Base-by-base conservation (phyloP, 2,797 vertebrate genomes). In the Petrocephalus schoutedeni region DNA sequence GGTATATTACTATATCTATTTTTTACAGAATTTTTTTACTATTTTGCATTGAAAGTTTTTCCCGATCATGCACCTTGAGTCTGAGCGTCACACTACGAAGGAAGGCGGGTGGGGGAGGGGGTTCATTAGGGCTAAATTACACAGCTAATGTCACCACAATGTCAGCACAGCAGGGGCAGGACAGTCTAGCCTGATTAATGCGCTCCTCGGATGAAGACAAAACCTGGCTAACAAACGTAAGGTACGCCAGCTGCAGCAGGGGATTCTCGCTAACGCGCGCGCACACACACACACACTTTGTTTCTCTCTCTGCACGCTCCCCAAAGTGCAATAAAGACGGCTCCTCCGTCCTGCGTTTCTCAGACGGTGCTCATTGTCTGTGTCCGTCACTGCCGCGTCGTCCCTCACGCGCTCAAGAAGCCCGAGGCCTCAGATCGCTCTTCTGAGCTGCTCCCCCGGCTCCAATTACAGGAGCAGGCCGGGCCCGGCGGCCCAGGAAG, bases 111-210 rank as follows among this genome's bases (percentile, higher is more conserved):
- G 87, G 87, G 58, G 74, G 87, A 61, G 6, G 9, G 82, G n/a
- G 0, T 57, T 80, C 89, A 91, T 91, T 92, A 90, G 85, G 21
- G 59, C 87, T 88, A 87, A 92, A 90, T 92, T 90, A 91, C 88
- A 89, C 74, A 87, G 89, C 88, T 90, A 92, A 91, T 91, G 91
- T 91, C 84, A 1, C 64, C 90, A 82, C 92, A 92, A 92, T 91
- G 93, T 93, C 93, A 94, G 88, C 88, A 59, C 61, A 87, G 87
- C 86, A 88, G 90, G 90, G 91, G 87, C 58, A 91, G 89, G 91
- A 91, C 91, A 87, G 85, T 89, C 90, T 64, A 58, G 87, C 90
- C 90, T 94, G 93, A 94, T 93, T 91, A 92, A 94, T 93, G 90
- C 19, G 88, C 87, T 53, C 71, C 87, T 88, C 89, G 91, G 89